Base-by-base conservation (phyloP, 2,113 vertebrate genomes). In the Xenopus borealis region DNA sequence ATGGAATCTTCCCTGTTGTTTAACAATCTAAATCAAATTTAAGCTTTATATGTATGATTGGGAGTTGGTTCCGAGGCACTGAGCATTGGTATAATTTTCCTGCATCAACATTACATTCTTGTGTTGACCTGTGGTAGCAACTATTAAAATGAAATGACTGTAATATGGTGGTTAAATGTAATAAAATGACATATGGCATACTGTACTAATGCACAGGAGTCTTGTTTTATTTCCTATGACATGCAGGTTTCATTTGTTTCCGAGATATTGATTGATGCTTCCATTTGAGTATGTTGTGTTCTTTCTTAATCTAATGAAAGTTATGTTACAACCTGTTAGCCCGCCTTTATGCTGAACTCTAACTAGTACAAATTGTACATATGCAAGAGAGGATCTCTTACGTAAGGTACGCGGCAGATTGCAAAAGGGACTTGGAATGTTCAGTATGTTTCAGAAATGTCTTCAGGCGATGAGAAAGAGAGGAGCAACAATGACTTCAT, bases 241-340 rank as follows among this genome's bases (percentile, higher is more conserved):
- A n/a, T 55, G 17, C 17, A n/a, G 8, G 3, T 55, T n/a, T n/a
- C 6, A 55, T 55, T 55, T 55, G 17, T 9, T 55, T 55, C 53
- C 53, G 3, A 50, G 47, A 16, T 55, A 55, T n/a, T 55, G 53
- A 55, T 55, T 55, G 53, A 55, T 55, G 53, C 16, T 55, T n/a
- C 53, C 17, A n/a, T 55, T n/a, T n/a, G 17, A n/a, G 3, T n/a
- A 55, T n/a, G 53, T n/a, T 16, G 16, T 55, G 17, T n/a, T 55
- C 53, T 55, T 55, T n/a, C 53, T 16, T 55, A 55, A 55, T n/a
- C 53, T n/a, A 55, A 55, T 55, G 53, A 55, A 55, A 55, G 53
- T 8, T 55, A n/a, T 55, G 53, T 55, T 55, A 55, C 53, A 55
- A 55, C 53, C 53, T 55, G 53, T 55, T 55, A 18, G 53, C 12